Base-by-base conservation (phyloP, 2,888 invertebrate species). In the Pilophorus perplexus region DNA sequence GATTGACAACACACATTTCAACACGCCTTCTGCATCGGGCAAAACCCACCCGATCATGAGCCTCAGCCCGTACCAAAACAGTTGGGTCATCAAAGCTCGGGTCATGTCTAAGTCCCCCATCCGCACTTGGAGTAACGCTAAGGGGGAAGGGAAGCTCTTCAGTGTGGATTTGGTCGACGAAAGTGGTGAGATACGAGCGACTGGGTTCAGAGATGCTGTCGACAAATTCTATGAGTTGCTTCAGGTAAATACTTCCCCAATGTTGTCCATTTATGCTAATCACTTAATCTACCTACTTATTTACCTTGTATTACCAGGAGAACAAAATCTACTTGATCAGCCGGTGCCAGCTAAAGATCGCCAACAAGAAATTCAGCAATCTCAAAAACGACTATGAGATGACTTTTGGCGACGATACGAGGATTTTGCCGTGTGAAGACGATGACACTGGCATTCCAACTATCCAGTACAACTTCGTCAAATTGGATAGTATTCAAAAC, bases 331-430 rank as follows among this genome's bases (percentile, higher is more conserved):
- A 94, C 77, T 93, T 85, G 76, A 85, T 99, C 69, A 88, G 89
- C 48, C 87, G 87, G 69, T 91, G 90, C 70, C 80, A 82, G 48
- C 78, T 98, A n/a, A 97, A 97, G 77, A 84, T 90, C 1, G 97
- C 98, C 0, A 97, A 99, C 78, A 96, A 94, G 75, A 88, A 90
- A 75, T 99, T 83, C 77, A 83, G 84, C 28, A 83, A 80, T 37
- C 77, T 95, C 4, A 90, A 90, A 71, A 94, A 97, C 76, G 97
- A 98, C 76, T 99, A 97, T 74, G 99, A 99, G 77, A 89, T 99
- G 87, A 88, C 92, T 1, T 85, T 97, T 74, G 85, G 81, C 10
- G 78, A 79, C 5, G 93, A 96, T 46, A 88, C 93, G 0, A 81
- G 71, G 64, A 74, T 84, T 1, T 73, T 77, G 10, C 78, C 78